These are phyloP conservation scores for Pectinophora gossypiella DNA, from an alignment of 1,140 invertebrate species.

Conservation along the genomic window DNA sequence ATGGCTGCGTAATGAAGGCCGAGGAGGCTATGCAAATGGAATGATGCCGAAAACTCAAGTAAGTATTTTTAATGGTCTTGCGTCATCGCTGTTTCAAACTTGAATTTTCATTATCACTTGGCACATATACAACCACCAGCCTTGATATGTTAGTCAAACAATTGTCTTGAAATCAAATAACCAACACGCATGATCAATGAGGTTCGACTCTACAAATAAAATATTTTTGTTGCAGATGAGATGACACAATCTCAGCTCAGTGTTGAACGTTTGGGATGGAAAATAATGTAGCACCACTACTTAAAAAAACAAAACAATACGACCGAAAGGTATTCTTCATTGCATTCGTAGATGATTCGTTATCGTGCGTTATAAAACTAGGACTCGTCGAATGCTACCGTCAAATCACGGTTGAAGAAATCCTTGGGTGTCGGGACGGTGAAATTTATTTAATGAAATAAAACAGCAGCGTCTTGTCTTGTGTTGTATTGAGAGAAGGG, in stretches of 20 bases:
- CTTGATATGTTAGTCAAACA: constrained; percentile 74
- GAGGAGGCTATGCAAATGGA: constrained; percentile 66
- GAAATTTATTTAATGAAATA: no score
- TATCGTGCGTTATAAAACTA: not conserved
- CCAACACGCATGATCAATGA: constrained; percentile 59
- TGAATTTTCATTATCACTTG: constrained; percentile 75
- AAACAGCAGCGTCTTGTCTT: no score
- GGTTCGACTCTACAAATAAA: constrained; percentile 52
- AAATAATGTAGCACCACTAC: no score
- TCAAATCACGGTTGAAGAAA: no score
- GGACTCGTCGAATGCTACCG: not conserved
- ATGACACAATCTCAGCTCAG: constrained; percentile 19
- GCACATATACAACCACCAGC: constrained; percentile 65
- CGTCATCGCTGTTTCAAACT: constrained; percentile 71
- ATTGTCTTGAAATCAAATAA: constrained; percentile 66
- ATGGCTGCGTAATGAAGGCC: constrained; percentile 72
- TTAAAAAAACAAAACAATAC: no score
- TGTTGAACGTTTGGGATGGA: no score
- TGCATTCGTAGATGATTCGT: no score
- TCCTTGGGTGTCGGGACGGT: no score
- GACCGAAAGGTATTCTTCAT: no score
- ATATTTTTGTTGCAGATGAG: constrained; percentile 45
- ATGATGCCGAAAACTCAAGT: constrained; percentile 70
- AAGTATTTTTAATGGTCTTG: constrained; percentile 73
- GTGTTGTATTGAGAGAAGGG: no score